phyloP scores from a whole-genome alignment of 2,113 vertebrate genomes.

The Mungos mungo region DNA sequence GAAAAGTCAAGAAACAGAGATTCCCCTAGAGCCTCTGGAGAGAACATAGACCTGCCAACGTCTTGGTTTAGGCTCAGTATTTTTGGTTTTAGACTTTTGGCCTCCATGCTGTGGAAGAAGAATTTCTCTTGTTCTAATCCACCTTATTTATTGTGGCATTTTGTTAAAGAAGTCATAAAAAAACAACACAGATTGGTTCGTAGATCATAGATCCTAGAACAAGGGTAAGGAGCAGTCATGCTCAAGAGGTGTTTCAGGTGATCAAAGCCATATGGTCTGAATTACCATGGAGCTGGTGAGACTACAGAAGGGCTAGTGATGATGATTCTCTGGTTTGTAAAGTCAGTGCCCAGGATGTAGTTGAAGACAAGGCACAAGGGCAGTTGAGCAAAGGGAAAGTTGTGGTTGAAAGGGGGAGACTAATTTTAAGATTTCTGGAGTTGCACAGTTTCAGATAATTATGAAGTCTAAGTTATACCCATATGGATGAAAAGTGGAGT shows the following conservation, averaged over 20 bases:
- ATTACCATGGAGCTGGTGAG: neutral
- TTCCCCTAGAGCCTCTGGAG: neutral
- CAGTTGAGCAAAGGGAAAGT: neutral
- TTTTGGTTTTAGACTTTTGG: neutral
- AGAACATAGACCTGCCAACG: neutral
- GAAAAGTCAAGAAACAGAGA: neutral
- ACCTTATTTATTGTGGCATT: neutral
- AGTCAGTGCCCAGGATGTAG: neutral
- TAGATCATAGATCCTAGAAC: neutral
- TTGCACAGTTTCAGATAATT: neutral
- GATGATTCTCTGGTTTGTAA: neutral
- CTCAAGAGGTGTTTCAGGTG: neutral
- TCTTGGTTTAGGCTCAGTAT: neutral
- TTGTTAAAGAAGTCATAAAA: neutral
- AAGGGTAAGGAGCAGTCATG: neutral
- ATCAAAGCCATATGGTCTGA: neutral
- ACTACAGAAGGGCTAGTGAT: neutral
- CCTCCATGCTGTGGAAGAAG: neutral
- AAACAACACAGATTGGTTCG: neutral
- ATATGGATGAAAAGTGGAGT: neutral
- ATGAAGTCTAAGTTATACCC: neutral
- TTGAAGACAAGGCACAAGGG: neutral
- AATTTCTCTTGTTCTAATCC: neutral
- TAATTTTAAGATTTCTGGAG: neutral
- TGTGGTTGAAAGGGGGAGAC: neutral